Evolutionary conservation across 2,888 invertebrate species (phyloP).

Genomic region (Patella caerulea): DNA sequence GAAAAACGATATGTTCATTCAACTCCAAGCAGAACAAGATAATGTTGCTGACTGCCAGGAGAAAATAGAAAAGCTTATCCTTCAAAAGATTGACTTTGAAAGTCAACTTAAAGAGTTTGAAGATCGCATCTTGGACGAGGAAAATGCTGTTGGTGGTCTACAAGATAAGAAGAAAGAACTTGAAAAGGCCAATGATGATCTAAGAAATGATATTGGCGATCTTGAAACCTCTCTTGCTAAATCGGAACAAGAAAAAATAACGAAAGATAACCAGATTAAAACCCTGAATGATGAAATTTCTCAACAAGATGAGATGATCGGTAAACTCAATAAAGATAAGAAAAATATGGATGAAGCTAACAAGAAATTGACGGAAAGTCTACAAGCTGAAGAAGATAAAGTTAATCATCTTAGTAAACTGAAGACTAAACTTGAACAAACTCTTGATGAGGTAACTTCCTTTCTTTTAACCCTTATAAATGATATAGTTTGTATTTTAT

Average conservation of each 20-base stretch:
- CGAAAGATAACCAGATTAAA: conserved; percentile 95
- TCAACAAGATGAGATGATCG: conserved; percentile 97
- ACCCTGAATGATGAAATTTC: conserved; percentile 91
- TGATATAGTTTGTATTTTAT: too few species aligned
- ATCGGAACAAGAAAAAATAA: conserved; percentile 92
- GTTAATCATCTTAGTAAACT: conserved; percentile 99
- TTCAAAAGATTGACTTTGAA: conserved; percentile 97
- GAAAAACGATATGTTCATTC: conserved; percentile 90
- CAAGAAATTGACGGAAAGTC: conserved; percentile 69
- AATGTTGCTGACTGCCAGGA: conserved; percentile 92
- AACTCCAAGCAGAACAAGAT: conserved; percentile 93
- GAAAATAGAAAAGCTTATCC: conserved; percentile 90
- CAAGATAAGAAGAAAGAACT: conserved; percentile 97
- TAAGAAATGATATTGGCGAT: conserved; percentile 98
- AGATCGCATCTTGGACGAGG: conserved; percentile 96
- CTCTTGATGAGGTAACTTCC: conserved; percentile 83
- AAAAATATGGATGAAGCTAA: conserved; percentile 89
- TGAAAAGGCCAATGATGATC: conserved; percentile 92
- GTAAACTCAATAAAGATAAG: conserved; percentile 99
- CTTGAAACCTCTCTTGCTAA: conserved; percentile 85
- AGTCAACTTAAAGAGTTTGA: conserved; percentile 94
- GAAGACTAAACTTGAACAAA: conserved; percentile 97
- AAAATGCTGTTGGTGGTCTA: conserved; percentile 95
- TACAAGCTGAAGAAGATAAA: conserved; percentile 93
- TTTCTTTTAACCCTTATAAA: too few species aligned